Evolutionary conservation across 2,797 vertebrate genomes (phyloP), one percentile per base, ranked within the genome.

Genomic region (Darevskia nairensis): DNA sequence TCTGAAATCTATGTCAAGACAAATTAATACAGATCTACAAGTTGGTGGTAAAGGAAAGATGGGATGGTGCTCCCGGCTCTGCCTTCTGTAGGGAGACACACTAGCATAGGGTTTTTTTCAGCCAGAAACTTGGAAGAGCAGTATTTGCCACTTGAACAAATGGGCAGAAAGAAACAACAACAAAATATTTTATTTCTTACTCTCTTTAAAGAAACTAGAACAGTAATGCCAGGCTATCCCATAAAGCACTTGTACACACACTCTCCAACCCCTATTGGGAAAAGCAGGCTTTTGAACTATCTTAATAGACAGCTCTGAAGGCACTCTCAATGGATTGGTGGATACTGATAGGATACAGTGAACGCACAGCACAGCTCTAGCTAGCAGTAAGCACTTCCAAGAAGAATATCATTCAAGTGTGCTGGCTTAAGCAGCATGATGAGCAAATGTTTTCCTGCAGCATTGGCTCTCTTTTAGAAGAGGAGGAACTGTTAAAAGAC

Each of bases 391-490:
- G 93, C 96, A 94, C 92, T 93, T 96, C 93, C 96, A 93, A 85
- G 91, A 95, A 96, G 96, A 95, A 95, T 95, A 95, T 93, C 95
- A 95, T 96, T 95, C 95, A 91, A 96, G 95, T 95, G 96, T 96
- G 92, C 91, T 92, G 94, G 95, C 95, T 96, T 91, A 95, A 96
- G 96, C 95, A 92, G 92, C 93, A 86, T 94, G 94, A 94, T 89
- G 95, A 96, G 95, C 94, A 94, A 29, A 59, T 7, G 94, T 94
- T 96, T 96, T 92, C 95, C 95, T 93, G 89, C 95, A 89, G 90
- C 89, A 89, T 71, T 91, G 94, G 81, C 85, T 94, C 95, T 95
- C 94, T 93, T 94, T 94, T 55, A 55, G 13, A 13, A 55, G 13
- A 55, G 50, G 50, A 55, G 50, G 61, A 19, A 90, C 86, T 92